A percentile compares a stretch with the other conserved stretches of the same genome.
phyloP scores from a whole-genome alignment of 2,113 vertebrate species.

The Plectropomus leopardus region DNA sequence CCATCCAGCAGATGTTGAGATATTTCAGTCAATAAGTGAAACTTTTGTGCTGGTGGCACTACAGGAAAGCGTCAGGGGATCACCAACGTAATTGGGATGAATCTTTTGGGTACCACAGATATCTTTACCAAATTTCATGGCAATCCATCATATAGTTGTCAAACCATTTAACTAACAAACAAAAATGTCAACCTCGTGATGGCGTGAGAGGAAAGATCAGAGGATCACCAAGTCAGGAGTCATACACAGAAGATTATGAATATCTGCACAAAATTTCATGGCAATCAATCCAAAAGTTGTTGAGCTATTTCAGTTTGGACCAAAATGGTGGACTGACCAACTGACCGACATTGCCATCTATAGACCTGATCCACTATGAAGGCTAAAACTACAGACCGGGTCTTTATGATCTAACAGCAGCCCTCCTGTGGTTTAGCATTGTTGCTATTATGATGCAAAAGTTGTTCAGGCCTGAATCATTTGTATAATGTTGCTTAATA shows the following conservation, averaged over 20 bases:
- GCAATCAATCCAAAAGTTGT: neutral
- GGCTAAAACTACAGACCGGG: neutral
- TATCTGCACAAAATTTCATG: neutral
- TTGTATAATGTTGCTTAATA: constrained; percentile 12
- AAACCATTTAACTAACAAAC: neutral
- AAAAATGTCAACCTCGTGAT: neutral
- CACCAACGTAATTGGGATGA: no score
- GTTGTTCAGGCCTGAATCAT: constrained; percentile 7
- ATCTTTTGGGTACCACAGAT: no score
- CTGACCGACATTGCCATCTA: neutral
- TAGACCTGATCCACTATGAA: neutral
- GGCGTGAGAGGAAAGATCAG: neutral
- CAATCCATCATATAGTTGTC: neutral
- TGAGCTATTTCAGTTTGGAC: neutral
- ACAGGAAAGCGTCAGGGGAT: no score
- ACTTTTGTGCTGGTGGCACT: no score
- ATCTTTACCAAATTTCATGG: neutral
- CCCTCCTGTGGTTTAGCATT: neutral
- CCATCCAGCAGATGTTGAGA: no score
- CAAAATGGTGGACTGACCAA: neutral
- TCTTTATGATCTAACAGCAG: constrained; percentile 5
- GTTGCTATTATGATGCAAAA: constrained; percentile 9
- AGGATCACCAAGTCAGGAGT: neutral
- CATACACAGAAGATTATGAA: neutral
- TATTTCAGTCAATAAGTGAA: no score